A percentile compares a stretch with the other conserved stretches of the same genome.
phyloP scores from a whole-genome alignment of 1,140 invertebrate species.

The Eulimnadia texana region DNA sequence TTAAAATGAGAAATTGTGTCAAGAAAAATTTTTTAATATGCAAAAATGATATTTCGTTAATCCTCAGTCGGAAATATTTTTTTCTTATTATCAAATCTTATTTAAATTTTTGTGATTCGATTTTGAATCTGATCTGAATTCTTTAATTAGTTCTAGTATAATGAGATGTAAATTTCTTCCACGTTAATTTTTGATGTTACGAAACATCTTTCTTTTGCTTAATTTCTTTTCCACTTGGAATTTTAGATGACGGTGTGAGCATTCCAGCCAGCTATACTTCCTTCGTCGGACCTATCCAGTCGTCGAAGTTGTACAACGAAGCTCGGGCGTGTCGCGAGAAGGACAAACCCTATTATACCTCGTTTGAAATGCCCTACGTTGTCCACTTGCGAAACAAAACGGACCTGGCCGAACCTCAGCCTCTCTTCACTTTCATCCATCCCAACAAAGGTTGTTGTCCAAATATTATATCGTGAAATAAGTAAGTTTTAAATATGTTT shows the following conservation, averaged over 20 bases:
- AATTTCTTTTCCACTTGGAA: too few relatives aligned
- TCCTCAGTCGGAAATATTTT: too few relatives aligned
- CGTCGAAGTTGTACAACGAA: conserved; percentile 58
- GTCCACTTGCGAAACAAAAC: conserved; percentile 83
- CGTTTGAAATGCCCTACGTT: conserved; percentile 81
- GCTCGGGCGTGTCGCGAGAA: conserved; percentile 40
- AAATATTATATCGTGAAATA: neutral
- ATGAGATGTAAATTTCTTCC: too few relatives aligned
- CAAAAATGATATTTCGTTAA: too few relatives aligned
- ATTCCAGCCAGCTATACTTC: conserved; percentile 85
- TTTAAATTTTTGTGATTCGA: too few relatives aligned
- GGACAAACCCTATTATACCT: conserved; percentile 40
- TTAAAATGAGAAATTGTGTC: too few relatives aligned
- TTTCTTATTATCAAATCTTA: too few relatives aligned
- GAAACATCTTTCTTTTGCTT: too few relatives aligned
- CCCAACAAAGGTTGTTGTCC: conserved; percentile 47
- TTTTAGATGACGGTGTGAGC: conserved; percentile 74
- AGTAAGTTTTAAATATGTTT: neutral
- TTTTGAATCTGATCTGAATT: too few relatives aligned
- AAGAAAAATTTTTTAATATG: too few relatives aligned
- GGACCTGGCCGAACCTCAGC: conserved; percentile 58
- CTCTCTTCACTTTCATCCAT: conserved; percentile 77
- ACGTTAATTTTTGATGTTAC: too few relatives aligned
- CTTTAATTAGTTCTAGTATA: too few relatives aligned
- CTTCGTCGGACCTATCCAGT: conserved; percentile 73